Percentiles rank a stretch among this genome's conserved stretches.
Evolutionary conservation across 1,140 invertebrate genomes (phyloP).

Genomic region (Aphis gossypii): DNA sequence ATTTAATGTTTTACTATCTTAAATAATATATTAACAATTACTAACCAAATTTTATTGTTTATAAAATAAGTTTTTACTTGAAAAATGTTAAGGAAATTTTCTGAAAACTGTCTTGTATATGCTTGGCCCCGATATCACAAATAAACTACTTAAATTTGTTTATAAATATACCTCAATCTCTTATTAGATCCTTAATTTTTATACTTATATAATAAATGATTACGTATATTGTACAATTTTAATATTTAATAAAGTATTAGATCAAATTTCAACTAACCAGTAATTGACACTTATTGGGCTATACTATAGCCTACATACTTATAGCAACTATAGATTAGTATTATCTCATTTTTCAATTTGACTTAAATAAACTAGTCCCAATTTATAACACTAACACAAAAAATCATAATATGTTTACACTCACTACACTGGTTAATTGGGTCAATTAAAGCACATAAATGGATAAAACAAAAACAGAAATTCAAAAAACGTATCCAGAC

Average conservation of each 20-base stretch:
- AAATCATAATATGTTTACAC: neutral
- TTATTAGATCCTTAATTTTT: neutral
- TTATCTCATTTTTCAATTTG: neutral
- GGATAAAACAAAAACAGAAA: neutral
- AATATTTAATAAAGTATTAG: neutral
- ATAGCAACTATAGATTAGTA: neutral
- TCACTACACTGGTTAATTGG: neutral
- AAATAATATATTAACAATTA: neutral
- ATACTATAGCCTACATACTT: too few relatives aligned
- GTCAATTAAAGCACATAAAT: neutral
- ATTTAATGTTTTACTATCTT: neutral
- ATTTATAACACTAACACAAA: neutral
- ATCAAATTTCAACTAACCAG: neutral
- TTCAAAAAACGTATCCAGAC: neutral
- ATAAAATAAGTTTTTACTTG: neutral
- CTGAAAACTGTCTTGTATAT: neutral
- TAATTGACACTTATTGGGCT: neutral
- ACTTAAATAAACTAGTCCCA: neutral
- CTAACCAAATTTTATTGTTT: neutral
- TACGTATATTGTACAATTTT: neutral
- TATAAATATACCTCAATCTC: neutral
- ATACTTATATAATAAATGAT: too few relatives aligned
- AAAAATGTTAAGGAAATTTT: neutral
- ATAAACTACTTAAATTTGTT: neutral
- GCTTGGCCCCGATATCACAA: neutral